Percentiles rank a stretch among this genome's conserved stretches.
Evolutionary conservation across 2,888 invertebrate species (phyloP).

Genomic region (Spodoptera exigua): DNA sequence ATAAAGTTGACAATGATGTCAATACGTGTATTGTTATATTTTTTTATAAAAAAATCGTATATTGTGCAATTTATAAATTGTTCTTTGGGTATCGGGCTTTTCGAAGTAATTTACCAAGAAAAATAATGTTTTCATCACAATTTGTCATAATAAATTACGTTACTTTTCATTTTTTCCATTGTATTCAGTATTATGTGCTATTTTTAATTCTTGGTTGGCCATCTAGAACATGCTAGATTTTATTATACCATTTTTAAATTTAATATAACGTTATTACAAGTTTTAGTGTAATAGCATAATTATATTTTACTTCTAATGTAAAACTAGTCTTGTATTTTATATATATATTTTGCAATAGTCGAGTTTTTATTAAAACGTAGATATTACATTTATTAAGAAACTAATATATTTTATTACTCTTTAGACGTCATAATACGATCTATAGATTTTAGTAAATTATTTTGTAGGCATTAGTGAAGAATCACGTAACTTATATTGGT

Average conservation of each 20-base stretch:
- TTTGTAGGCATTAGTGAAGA: slow-evolving; percentile 28
- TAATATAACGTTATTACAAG: slow-evolving; percentile 9
- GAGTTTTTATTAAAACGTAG: slow-evolving; percentile 12
- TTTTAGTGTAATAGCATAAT: slow-evolving; percentile 46
- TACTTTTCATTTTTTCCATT: slow-evolving; percentile 19
- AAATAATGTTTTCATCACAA: slow-evolving; percentile 30
- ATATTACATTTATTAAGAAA: slow-evolving; percentile 27
- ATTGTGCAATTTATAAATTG: neutral
- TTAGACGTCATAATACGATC: slow-evolving; percentile 46
- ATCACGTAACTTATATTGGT: slow-evolving; percentile 31
- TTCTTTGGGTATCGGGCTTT: neutral
- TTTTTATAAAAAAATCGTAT: too few relatives aligned
- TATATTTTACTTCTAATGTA: slow-evolving; percentile 51
- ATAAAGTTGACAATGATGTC: too few relatives aligned
- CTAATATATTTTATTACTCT: slow-evolving; percentile 25
- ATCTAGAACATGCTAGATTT: slow-evolving; percentile 45
- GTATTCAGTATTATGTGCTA: slow-evolving; percentile 45
- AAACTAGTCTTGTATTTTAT: slow-evolving; percentile 56
- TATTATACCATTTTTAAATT: slow-evolving; percentile 6
- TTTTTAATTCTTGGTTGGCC: slow-evolving; percentile 14
- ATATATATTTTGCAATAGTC: slow-evolving; percentile 41
- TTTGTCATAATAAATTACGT: slow-evolving; percentile 36
- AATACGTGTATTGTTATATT: too few relatives aligned
- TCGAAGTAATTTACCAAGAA: neutral
- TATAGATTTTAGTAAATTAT: slow-evolving; percentile 50